Evolutionary conservation across 2,888 invertebrate genomes (phyloP).

Genomic region (Mesorhabditis spiculigera): DNA sequence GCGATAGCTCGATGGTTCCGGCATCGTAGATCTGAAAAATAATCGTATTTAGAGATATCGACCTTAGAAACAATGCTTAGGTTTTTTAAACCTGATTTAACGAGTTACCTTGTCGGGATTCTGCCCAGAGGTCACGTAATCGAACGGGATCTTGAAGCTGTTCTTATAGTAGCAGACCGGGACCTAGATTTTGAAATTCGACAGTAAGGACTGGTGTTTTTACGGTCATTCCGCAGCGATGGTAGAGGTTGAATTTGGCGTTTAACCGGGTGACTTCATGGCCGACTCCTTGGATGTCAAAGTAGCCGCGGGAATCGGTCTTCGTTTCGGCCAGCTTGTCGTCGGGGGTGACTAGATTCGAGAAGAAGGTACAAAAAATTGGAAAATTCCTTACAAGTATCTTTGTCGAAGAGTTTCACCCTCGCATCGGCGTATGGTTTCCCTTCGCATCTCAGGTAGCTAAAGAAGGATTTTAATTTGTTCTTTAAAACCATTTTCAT

Average conservation of each 20-base stretch:
- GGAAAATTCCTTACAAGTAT: too few species aligned
- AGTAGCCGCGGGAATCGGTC: background rate
- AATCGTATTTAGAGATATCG: too few species aligned
- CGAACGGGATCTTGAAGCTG: background rate
- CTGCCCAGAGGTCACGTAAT: background rate
- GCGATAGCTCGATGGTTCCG: background rate
- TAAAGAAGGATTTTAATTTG: too few species aligned
- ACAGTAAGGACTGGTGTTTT: background rate
- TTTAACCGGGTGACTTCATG: background rate
- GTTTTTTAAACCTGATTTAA: too few species aligned
- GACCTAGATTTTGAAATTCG: background rate
- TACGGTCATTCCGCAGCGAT: background rate
- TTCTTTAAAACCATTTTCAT: too few species aligned
- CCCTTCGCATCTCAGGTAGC: too few species aligned
- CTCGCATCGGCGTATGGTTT: too few species aligned
- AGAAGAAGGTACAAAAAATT: too few species aligned
- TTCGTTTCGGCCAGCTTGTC: conserved; percentile 4
- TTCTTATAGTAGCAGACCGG: conserved; percentile 3
- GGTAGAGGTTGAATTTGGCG: background rate
- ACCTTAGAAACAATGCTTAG: too few species aligned
- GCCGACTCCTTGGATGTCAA: background rate
- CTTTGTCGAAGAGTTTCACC: too few species aligned
- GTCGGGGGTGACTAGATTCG: conserved; percentile 1
- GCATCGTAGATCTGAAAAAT: background rate
- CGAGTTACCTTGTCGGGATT: background rate